Percentiles rank a stretch among this genome's conserved stretches.
These are phyloP conservation scores for Notolabrus celidotus DNA, from an alignment of 2,797 vertebrate genomes.

Conservation along the genomic window DNA sequence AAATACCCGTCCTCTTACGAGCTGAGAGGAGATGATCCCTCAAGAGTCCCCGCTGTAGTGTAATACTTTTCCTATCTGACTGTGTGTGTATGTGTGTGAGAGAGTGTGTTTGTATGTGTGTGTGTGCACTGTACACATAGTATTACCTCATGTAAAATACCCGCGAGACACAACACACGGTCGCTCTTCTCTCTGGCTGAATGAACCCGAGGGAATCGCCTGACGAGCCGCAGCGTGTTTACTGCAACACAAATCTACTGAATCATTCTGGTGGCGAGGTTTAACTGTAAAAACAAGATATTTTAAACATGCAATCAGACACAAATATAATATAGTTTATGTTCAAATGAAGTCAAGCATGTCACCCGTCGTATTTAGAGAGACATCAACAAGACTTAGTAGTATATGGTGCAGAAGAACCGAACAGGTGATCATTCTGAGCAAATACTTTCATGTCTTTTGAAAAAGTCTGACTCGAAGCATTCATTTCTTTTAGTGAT, in stretches of 20 bases:
- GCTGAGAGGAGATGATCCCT: constrained; percentile 45
- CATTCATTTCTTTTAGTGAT: not conserved
- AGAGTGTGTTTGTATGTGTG: constrained; percentile 19
- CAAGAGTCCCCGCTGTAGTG: constrained; percentile 40
- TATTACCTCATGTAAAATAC: constrained; percentile 48
- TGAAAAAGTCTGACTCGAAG: no score
- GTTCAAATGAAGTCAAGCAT: no score
- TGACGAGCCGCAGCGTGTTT: constrained; percentile 53
- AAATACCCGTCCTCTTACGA: constrained; percentile 38
- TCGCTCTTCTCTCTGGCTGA: constrained; percentile 56
- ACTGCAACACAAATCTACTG: not conserved
- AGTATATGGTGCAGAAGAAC: not conserved
- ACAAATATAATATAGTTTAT: no score
- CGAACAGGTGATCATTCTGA: no score
- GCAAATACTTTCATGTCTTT: no score
- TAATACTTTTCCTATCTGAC: constrained; percentile 1
- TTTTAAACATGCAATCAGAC: no score
- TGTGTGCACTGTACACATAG: constrained; percentile 28
- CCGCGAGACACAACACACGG: constrained; percentile 54
- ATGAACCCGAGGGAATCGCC: constrained; percentile 64
- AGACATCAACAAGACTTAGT: no score
- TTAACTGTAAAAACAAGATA: not conserved
- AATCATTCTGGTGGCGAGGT: not conserved
- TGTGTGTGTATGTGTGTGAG: constrained; percentile 4
- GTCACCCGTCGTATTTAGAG: no score